Percentiles rank a stretch among this genome's conserved stretches.
phyloP scores from a whole-genome alignment of 1,140 invertebrate genomes.

The Anastrepha obliqua region DNA sequence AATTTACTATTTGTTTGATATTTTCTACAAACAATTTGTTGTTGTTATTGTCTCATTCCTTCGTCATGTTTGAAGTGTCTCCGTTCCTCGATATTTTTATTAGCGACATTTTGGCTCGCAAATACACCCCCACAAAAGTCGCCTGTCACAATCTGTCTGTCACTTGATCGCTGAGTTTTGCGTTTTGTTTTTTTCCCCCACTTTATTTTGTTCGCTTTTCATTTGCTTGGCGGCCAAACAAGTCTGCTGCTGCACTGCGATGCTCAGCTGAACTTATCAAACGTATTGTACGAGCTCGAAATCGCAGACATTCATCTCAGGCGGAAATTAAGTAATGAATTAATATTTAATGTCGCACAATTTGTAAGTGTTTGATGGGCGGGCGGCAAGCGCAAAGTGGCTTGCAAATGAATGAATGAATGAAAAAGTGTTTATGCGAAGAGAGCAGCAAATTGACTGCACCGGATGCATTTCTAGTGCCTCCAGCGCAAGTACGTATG shows the following conservation, averaged over 20 bases:
- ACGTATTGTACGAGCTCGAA: background rate
- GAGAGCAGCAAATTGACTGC: background rate
- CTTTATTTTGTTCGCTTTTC: background rate
- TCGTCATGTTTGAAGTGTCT: background rate
- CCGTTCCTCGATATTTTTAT: background rate
- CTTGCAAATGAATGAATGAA: slow-evolving; percentile 32
- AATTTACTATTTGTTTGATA: background rate
- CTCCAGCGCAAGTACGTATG: background rate
- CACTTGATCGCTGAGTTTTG: background rate
- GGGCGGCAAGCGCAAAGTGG: background rate
- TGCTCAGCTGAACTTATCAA: slow-evolving; percentile 23
- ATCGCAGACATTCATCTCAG: slow-evolving; percentile 26
- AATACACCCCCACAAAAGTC: slow-evolving; percentile 6
- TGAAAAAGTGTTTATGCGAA: background rate
- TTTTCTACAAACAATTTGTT: slow-evolving; percentile 6
- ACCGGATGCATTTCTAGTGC: slow-evolving; percentile 24
- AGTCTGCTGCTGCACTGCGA: background rate
- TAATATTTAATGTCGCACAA: slow-evolving; percentile 48
- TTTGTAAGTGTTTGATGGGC: slow-evolving; percentile 3
- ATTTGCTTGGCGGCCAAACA: background rate
- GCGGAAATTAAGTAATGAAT: slow-evolving; percentile 49
- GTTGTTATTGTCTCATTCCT: background rate
- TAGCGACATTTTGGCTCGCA: background rate
- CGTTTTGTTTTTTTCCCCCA: background rate
- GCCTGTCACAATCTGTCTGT: slow-evolving; percentile 33